Evolutionary conservation across 2,888 invertebrate genomes (phyloP).

Genomic region (Girardia tigrina): DNA sequence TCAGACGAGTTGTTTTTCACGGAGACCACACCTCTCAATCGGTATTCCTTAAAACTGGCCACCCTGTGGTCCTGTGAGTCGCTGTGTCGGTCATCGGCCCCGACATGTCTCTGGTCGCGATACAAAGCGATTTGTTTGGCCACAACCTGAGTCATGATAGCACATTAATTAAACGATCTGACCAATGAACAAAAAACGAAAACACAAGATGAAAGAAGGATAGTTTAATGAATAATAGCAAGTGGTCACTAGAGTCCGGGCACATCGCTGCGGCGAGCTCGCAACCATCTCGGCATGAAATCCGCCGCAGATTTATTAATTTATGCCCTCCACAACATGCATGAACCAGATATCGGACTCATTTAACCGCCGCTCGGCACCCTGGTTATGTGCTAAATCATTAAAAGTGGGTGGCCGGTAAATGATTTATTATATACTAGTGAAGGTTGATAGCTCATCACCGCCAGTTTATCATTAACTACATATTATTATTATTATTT

Average conservation of each 20-base stretch:
- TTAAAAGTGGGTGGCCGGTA: constrained; percentile 19
- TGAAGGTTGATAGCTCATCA: constrained; percentile 19
- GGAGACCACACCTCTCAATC: background rate
- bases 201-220: too few species aligned
- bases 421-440: constrained; percentile 20
- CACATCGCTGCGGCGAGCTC: background rate
- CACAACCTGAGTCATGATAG: constrained; percentile 31
- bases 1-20: background rate
- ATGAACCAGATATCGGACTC: constrained; percentile 17
- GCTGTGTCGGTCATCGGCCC: background rate
- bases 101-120: constrained; percentile 33
- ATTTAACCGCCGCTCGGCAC: background rate
- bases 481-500: too few species aligned
- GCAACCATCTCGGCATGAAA: constrained; percentile 13
- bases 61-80: background rate
- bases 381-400: constrained; percentile 6
- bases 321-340: constrained; percentile 1
- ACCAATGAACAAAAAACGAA: background rate
- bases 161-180: background rate
- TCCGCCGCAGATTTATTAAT: constrained; percentile 23
- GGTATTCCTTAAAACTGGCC: constrained; percentile 11
- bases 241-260: background rate
- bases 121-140: constrained; percentile 37
- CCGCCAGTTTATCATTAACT: background rate
- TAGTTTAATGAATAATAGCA: background rate